Base-by-base conservation (phyloP, 2,113 vertebrate genomes). In the Amphiprion ocellaris region DNA sequence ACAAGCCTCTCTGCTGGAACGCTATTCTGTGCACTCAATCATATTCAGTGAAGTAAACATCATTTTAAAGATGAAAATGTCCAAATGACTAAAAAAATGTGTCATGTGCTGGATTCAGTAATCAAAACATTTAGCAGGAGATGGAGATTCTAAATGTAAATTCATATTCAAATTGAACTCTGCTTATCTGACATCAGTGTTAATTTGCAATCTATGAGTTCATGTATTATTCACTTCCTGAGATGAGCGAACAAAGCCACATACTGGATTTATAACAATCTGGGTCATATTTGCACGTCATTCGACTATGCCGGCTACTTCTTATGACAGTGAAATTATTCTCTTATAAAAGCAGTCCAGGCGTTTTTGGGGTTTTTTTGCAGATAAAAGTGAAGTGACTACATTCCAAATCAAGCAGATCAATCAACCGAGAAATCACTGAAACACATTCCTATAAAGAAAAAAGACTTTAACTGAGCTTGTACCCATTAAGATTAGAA, bases 151-250 rank as follows among this genome's bases (percentile, higher is more conserved):
- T 81, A 90, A 83, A 82, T 81, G 73, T 78, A 65, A 82, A 92
- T 84, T 86, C n/a, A 74, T 71, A 89, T 85, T 85, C 78, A 84
- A 92, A 87, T 78, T 85, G 81, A 91, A 77, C 80, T 75, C 69
- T 73, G 77, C 82, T 87, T 85, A 87, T 92, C 87, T 87, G 89
- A 92, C 84, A 89, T 79, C 78, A 55, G 30, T 81, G 86, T 85
- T 92, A 90, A 92, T 91, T 92, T 90, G 83, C 77, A 87, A 80
- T 88, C 90, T 81, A 72, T 65, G 74, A 85, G 73, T 60, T 46
- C 69, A 86, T 90, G 84, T 73, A 82, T 91, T 91, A 93, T 89
- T 93, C 87, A 91, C 91, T 84, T 78, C 67, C 71, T 62, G 47
- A 60, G 75, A 87, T 77, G 82, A 81, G 66, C 62, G 78, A 88